These are phyloP conservation scores for Gila orcuttii DNA, from an alignment of 2,113 vertebrate species.

Conservation along the genomic window DNA sequence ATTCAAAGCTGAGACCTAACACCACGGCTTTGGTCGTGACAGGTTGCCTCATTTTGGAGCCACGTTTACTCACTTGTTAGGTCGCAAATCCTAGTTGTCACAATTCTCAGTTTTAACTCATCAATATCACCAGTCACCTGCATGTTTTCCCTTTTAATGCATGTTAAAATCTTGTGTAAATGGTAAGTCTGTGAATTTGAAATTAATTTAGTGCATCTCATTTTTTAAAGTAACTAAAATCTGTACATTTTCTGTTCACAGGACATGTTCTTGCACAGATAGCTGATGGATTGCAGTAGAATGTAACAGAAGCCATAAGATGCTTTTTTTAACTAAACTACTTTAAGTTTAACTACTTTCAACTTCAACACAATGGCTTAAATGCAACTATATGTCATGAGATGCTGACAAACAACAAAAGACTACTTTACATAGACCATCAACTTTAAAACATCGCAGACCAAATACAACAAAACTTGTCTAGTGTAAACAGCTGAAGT, in stretches of 20 bases:
- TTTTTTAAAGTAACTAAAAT: background rate
- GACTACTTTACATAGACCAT: background rate
- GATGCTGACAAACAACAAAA: background rate
- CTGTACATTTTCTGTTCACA: background rate
- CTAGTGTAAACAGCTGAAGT: background rate
- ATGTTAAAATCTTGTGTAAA: background rate
- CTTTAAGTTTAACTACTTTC: background rate
- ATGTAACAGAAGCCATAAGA: background rate
- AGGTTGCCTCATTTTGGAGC: background rate
- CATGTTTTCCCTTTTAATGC: background rate
- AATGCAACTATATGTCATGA: background rate
- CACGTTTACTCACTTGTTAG: slow-evolving; percentile 1
- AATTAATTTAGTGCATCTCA: background rate
- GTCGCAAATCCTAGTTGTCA: background rate
- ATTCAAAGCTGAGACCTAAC: background rate
- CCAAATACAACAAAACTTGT: background rate
- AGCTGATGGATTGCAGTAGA: background rate
- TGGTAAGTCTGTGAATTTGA: background rate
- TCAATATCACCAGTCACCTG: background rate
- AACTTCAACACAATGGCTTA: background rate
- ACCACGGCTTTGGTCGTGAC: background rate
- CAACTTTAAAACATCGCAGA: background rate
- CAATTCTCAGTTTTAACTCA: background rate
- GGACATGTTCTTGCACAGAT: background rate
- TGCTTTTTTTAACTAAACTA: background rate